Evolutionary conservation across 2,888 invertebrate genomes (phyloP), one percentile per base, ranked within the genome.

Genomic region (Podotricha telesiphe): DNA sequence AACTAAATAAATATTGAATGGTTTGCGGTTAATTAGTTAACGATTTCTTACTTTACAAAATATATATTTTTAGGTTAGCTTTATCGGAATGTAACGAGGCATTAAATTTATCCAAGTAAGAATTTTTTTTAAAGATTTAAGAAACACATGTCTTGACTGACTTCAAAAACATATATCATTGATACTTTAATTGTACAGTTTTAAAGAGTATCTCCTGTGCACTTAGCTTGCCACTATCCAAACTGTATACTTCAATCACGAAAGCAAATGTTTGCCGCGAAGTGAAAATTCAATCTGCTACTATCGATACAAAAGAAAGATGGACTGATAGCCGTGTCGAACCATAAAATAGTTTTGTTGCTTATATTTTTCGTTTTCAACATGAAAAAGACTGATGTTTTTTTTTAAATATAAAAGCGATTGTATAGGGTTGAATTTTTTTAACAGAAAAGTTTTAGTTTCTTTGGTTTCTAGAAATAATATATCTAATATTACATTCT

Each of bases 261-360:
- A 37, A 62, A 62, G 50, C 47, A 62, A 62, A 62, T 62, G 50
- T 62, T 53, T 45, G 45, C 51, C 22, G 20, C 17, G 28, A 37
- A 65, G 37, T 47, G 4, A 53, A 66, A 66, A 48, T 66, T 58
- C 58, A 66, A 66, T 66, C 40, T 58, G 7, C 50, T 17, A 20
- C 40, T 42, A 40, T 7, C 22, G 48, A 34, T 22, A 66, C 66
- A 66, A 66, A 66, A 66, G 65, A 59, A 66, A 58, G 37, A 66
- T 20, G 28, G 10, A 42, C 50, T 51, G 66, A 64, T 51, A 62
- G 48, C 34, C 62, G 62, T 48, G 48, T 62, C 48, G 34, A 59
- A 62, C 62, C 37, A 34, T 62, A 62, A 48, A 48, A 37, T 62
- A 37, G 62, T 62, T 62, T 62, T 62, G 48, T 62, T 37, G 48